Base-by-base conservation (phyloP, 2,113 vertebrate species). In the Choloepus hoffmanni region DNA sequence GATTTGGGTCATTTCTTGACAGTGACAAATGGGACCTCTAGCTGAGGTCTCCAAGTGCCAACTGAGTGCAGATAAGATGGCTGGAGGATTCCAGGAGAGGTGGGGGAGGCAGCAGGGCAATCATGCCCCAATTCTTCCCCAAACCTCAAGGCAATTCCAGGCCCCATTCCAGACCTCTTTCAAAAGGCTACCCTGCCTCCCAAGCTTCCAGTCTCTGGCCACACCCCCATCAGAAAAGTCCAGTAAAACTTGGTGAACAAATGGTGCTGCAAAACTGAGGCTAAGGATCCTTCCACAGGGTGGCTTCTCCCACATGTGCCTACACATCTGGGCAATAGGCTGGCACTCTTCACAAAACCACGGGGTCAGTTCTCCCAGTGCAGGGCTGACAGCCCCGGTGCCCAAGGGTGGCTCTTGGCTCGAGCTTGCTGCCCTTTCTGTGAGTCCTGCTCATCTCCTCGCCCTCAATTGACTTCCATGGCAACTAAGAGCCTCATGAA, bases 261-360 rank as follows among this genome's bases (percentile, higher is more conserved):
- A 85, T 48, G 93, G 95, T 90, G 95, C 85, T 81, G 50, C 40
- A 65, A 76, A 23, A 60, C 67, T 3, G 82, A 77, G 81, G 50
- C 16, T 19, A 30, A 9, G 2, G 36, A n/a, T 36, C 65, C 33
- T 48, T 65, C 30, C 5, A 8, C 21, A 28, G 53, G 15, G 58
- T 3, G 62, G 48, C 77, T 68, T 28, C 77, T 58, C 23, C 40
- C 0, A 5, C 14, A 7, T 0, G 15, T 36, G 50, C 78, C n/a
- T 18, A 18, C 5, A 1, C 28, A 11, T 7, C 82, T 73, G 30
- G 13, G 60, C n/a, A 73, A 70, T 58, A 63, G 63, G 55, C 65
- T n/a, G 58, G 45, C 48, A 7, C 60, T 60, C 85, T n/a, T 78
- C 7, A 0, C 4, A 4, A 11, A 60, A 65, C 53, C 76, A 58